Evolutionary conservation across 2,797 vertebrate species (phyloP).

Genomic region (Cirrhinus mrigala): DNA sequence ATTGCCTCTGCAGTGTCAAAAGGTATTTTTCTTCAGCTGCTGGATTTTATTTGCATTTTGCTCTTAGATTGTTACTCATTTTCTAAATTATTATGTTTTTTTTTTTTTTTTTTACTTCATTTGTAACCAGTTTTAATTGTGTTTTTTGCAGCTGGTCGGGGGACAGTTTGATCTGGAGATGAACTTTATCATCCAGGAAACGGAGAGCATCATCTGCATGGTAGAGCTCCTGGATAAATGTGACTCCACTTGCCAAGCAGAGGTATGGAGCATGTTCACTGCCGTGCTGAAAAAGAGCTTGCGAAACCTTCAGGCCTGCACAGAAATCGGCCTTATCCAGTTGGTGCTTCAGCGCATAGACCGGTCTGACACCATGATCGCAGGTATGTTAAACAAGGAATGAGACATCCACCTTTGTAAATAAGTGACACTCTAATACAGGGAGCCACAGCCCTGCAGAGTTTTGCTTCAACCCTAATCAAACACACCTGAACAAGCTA

Average conservation of each 20-base stretch:
- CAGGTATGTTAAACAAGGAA: slow-evolving; percentile 78
- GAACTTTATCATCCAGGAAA: slow-evolving; percentile 99
- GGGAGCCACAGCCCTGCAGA: too few relatives aligned
- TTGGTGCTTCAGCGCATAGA: slow-evolving; percentile 88
- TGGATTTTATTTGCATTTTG: neutral
- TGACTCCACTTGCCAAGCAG: slow-evolving; percentile 92
- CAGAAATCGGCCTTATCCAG: slow-evolving; percentile 91
- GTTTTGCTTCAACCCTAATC: too few relatives aligned
- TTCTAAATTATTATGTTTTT: neutral
- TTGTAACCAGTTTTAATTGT: slow-evolving; percentile 3
- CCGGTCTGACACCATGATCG: slow-evolving; percentile 90
- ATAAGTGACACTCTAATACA: neutral
- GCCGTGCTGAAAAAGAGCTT: slow-evolving; percentile 97
- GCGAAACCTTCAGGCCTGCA: slow-evolving; percentile 92
- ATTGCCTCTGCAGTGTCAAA: neutral
- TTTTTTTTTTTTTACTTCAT: too few relatives aligned
- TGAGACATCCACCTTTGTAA: neutral
- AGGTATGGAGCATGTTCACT: slow-evolving; percentile 98
- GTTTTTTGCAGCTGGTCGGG: slow-evolving; percentile 86
- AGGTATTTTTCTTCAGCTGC: neutral
- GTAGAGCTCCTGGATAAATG: slow-evolving; percentile 94
- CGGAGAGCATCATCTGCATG: slow-evolving; percentile 94
- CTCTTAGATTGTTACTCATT: neutral
- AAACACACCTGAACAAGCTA: too few relatives aligned
- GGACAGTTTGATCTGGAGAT: slow-evolving; percentile 98